A percentile compares a stretch with the other conserved stretches of the same genome.
Evolutionary conservation across 1,140 invertebrate species (phyloP).

Genomic region (Lysiphlebus fabarum): DNA sequence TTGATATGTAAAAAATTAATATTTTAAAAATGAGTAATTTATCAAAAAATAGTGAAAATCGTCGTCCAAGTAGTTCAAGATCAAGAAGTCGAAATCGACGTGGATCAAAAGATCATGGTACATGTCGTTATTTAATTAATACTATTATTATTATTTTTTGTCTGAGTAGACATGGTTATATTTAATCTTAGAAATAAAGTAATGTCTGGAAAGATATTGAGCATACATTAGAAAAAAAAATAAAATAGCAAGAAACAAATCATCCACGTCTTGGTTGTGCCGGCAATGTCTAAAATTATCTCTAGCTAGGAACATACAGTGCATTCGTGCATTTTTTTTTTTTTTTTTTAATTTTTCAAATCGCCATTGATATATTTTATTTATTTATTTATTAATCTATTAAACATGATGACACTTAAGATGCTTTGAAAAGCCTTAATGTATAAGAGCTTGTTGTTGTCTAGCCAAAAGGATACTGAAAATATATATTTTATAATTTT

Average conservation of each 20-base stretch:
- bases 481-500: not conserved
- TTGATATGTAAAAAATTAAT: not conserved
- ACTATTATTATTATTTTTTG: not conserved
- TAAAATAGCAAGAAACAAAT: no score
- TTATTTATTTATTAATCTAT: not conserved
- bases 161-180: no score
- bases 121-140: conserved; percentile 6
- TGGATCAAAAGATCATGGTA: conserved; percentile 47
- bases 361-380: not conserved
- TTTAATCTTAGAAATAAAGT: no score
- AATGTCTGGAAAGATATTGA: no score
- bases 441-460: conserved; percentile 32
- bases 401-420: conserved; percentile 8
- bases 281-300: no score
- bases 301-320: no score
- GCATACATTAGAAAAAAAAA: no score
- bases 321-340: no score
- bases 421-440: conserved; percentile 31
- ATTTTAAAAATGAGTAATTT: conserved; percentile 38
- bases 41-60: conserved; percentile 36
- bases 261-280: no score
- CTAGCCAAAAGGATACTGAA: conserved; percentile 40
- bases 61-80: conserved; percentile 39
- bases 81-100: conserved; percentile 47
- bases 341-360: no score